Evolutionary conservation across 2,797 vertebrate genomes (phyloP).

Genomic region (Enteromius treurensis): DNA sequence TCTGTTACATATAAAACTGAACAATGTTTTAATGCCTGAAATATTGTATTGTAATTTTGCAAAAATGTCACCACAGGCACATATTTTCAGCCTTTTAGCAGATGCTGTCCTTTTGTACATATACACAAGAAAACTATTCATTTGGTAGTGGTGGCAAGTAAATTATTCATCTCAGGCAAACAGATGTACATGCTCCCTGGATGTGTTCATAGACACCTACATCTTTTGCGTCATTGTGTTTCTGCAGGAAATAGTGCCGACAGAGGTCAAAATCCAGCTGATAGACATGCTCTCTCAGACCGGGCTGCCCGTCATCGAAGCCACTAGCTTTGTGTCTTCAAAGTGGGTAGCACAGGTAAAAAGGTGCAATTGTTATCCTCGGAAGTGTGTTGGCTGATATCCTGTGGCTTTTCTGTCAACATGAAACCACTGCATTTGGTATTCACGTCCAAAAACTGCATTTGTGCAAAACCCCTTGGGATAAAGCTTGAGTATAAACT

Average conservation of each 20-base stretch:
- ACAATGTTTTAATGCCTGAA: background rate
- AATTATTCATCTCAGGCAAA: constrained; percentile 27
- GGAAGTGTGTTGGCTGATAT: constrained; percentile 69
- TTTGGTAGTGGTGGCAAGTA: constrained; percentile 23
- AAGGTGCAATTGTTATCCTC: background rate
- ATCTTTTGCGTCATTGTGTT: constrained; percentile 62
- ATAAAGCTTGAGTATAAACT: background rate
- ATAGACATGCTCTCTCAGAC: constrained; percentile 92
- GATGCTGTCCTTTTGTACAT: background rate
- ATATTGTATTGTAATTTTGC: background rate
- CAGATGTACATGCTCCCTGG: background rate
- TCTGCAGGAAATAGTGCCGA: constrained; percentile 89
- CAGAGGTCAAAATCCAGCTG: constrained; percentile 91
- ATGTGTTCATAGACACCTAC: constrained; percentile 57
- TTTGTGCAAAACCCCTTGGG: background rate
- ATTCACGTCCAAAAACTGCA: background rate
- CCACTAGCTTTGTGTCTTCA: constrained; percentile 95
- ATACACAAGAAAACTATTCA: background rate
- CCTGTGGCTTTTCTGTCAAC: constrained; percentile 62
- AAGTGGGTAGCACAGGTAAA: constrained; percentile 95
- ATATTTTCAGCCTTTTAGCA: background rate
- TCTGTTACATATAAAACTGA: background rate
- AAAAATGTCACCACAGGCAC: background rate
- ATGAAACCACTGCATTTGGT: constrained; percentile 13
- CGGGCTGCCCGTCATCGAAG: constrained; percentile 90